Base-by-base conservation (phyloP, 2,888 invertebrate genomes). In the Atrina japonica region DNA sequence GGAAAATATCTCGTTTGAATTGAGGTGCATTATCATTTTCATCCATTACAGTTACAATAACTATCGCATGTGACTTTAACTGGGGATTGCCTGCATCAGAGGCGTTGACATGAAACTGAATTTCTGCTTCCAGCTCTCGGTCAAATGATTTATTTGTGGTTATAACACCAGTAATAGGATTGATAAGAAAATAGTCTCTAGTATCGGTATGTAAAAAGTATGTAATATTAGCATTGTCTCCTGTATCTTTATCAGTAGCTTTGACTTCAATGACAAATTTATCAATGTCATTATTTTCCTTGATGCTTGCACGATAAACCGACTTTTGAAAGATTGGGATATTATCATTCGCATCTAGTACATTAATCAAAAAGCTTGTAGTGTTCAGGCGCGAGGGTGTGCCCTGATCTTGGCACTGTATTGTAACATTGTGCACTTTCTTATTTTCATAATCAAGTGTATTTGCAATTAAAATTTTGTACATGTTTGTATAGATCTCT, bases 1-100 rank as follows among this genome's bases (percentile, higher is more conserved):
- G 96, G 90, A 98, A 98, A 81, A 95, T 95, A 70, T 95, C 94
- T 90, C 96, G 95, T 91, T 98, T 98, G 90, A 99, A 99, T 3
- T 94, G 93, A 0, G 99, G 99, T 21, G 95, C 93, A 88, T 99
- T 97, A 91, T 99, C 99, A 90, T 99, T 98, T 79, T 96, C 95
- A 90, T 99, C 99, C 63, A 96, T 91, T 0, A 99, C 97, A 88
- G 96, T 97, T 66, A 99, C 96, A 92, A 94, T 73, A 25, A 90
- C 80, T 7, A 83, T 75, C 0, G 88, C 83, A 16, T 93, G 2
- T 95, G 96, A n/a, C 95, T 96, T 88, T 95, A 95, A 64, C 94
- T 95, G 83, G 95, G 87, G 80, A 64, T 95, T 88, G 3, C 88
- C 88, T 66, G 77, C 65, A 76, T 98, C 97, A 2, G 95, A 94